Evolutionary conservation across 2,797 vertebrate genomes (phyloP).

Genomic region (Chrosomus eos): DNA sequence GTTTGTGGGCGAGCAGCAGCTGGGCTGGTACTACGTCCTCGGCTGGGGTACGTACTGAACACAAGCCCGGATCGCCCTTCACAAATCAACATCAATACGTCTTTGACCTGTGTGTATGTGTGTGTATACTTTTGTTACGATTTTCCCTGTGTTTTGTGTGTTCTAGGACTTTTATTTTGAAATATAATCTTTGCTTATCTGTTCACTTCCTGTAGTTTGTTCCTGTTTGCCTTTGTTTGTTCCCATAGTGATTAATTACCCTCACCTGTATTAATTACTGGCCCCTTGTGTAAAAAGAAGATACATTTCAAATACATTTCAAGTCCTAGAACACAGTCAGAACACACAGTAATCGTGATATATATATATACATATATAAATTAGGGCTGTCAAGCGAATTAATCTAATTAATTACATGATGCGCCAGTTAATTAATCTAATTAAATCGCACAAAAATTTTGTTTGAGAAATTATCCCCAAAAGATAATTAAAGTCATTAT

Average conservation of each 20-base stretch:
- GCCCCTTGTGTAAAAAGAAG: neutral
- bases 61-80: neutral
- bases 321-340: neutral
- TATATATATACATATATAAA: too few relatives aligned
- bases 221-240: neutral
- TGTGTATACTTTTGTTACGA: neutral
- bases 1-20: slow-evolving; percentile 82
- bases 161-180: neutral
- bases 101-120: too few relatives aligned
- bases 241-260: neutral
- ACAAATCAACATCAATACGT: neutral
- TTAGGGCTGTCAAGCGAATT: too few relatives aligned
- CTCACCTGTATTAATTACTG: neutral
- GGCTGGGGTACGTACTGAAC: slow-evolving; percentile 74
- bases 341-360: neutral
- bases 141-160: neutral
- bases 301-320: neutral
- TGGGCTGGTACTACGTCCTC: slow-evolving; percentile 83
- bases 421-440: too few relatives aligned
- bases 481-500: too few relatives aligned
- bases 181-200: neutral
- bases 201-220: neutral
- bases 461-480: too few relatives aligned
- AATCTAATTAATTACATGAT: too few relatives aligned
- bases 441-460: too few relatives aligned